Evolutionary conservation across 2,888 invertebrate species (phyloP).

Genomic region (Ormyrus pomaceus): DNA sequence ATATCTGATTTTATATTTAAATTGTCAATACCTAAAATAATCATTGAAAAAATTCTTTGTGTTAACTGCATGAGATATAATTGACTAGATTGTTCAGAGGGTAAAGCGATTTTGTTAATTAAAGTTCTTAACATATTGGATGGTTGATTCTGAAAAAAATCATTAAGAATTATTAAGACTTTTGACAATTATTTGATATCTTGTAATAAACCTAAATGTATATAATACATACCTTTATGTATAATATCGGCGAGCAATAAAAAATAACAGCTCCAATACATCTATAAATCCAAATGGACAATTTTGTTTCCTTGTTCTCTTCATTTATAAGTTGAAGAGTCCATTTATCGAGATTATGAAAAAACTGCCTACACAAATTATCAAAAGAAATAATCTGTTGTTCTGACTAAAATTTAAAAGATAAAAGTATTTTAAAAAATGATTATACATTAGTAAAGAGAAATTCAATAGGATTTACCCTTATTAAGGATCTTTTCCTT

Average conservation of each 20-base stretch:
- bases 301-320: slow-evolving; percentile 67
- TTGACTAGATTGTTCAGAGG: slow-evolving; percentile 64
- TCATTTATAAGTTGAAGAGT: slow-evolving; percentile 66
- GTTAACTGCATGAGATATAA: slow-evolving; percentile 63
- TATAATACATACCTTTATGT: slow-evolving; percentile 64
- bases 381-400: slow-evolving; percentile 60
- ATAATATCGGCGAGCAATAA: slow-evolving; percentile 68
- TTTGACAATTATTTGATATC: slow-evolving; percentile 2
- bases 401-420: slow-evolving; percentile 39
- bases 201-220: slow-evolving; percentile 11
- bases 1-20: slow-evolving; percentile 67
- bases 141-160: slow-evolving; percentile 67
- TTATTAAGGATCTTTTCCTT: slow-evolving; percentile 62
- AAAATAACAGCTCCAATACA: slow-evolving; percentile 70
- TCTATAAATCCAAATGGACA: slow-evolving; percentile 68
- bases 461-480: slow-evolving; percentile 59
- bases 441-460: neutral
- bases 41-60: slow-evolving; percentile 70
- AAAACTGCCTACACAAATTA: slow-evolving; percentile 64
- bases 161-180: neutral
- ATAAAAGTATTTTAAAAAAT: slow-evolving; percentile 15
- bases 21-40: slow-evolving; percentile 69
- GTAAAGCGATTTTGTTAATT: slow-evolving; percentile 66
- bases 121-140: slow-evolving; percentile 67
- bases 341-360: slow-evolving; percentile 72